phyloP scores from a whole-genome alignment of 2,888 invertebrate species.

The Alcis repandata region DNA sequence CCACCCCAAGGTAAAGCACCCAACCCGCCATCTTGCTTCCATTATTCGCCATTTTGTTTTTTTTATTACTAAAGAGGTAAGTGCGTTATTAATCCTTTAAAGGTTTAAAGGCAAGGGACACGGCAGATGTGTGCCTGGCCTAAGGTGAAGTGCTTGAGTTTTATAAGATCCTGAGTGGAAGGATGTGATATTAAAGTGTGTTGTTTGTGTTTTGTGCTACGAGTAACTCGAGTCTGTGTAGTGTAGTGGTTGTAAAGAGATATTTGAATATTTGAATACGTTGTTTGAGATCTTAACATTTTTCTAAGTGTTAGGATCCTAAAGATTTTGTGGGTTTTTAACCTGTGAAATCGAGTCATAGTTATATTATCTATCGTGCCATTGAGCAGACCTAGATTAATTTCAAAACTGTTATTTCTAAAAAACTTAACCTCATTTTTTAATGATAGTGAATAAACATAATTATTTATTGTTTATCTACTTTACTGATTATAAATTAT shows the following conservation, averaged over 20 bases:
- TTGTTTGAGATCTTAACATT: too few species aligned
- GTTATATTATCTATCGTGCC: too few species aligned
- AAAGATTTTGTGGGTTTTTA: too few species aligned
- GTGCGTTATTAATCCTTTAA: slow-evolving; percentile 71
- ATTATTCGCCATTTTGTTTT: slow-evolving; percentile 75
- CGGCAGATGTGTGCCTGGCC: slow-evolving; percentile 69
- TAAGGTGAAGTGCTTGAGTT: slow-evolving; percentile 59
- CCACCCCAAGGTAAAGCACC: slow-evolving; percentile 60
- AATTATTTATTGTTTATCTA: too few species aligned
- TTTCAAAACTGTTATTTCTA: too few species aligned
- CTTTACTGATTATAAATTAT: too few species aligned
- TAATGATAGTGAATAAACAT: too few species aligned
- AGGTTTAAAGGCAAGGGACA: slow-evolving; percentile 58
- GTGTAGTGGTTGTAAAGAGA: neutral
- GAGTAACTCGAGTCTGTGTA: slow-evolving; percentile 11
- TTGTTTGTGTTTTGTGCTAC: slow-evolving; percentile 22
- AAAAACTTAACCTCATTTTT: too few species aligned
- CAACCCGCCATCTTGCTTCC: slow-evolving; percentile 76
- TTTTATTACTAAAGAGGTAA: slow-evolving; percentile 71
- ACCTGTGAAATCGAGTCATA: too few species aligned
- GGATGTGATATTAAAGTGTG: slow-evolving; percentile 36
- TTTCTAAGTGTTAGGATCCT: too few species aligned
- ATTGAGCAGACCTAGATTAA: too few species aligned
- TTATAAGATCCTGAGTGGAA: slow-evolving; percentile 25
- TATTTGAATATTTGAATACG: too few species aligned